Percentiles rank a stretch among this genome's conserved stretches.
phyloP scores from a whole-genome alignment of 1,140 invertebrate genomes.

The Drosophila dunni region DNA sequence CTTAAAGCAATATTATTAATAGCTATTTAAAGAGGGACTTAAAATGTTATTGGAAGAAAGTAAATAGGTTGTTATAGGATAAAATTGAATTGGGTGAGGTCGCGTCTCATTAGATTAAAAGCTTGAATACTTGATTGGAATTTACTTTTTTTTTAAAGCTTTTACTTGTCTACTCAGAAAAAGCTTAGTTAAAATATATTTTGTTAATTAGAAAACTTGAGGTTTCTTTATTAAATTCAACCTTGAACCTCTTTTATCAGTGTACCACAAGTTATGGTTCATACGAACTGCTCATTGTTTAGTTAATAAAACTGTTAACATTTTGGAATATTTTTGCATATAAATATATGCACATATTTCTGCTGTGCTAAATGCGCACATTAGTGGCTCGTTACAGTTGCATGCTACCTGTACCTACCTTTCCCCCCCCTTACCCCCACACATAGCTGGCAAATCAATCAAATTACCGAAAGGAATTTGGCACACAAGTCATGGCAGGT shows the following conservation, averaged over 20 bases:
- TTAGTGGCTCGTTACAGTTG: constrained; percentile 80
- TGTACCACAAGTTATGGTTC: too few species aligned
- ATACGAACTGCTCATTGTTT: constrained; percentile 9
- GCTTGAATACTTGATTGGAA: too few species aligned
- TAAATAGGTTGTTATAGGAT: too few species aligned
- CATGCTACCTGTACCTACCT: constrained; percentile 56
- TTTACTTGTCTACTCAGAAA: too few species aligned
- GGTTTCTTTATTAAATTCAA: too few species aligned
- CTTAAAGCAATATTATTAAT: constrained; percentile 53
- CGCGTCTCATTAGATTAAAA: too few species aligned
- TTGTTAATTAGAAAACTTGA: too few species aligned
- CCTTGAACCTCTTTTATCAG: too few species aligned
- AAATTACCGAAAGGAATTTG: constrained; percentile 71
- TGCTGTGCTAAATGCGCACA: constrained; percentile 72
- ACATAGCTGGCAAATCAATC: constrained; percentile 72
- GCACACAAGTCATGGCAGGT: constrained; percentile 36
- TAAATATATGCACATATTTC: constrained; percentile 33
- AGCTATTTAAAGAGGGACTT: constrained; percentile 39
- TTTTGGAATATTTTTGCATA: not conserved
- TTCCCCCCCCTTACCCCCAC: constrained; percentile 14
- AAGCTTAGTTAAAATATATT: too few species aligned
- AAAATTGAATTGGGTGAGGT: too few species aligned
- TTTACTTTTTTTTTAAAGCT: too few species aligned
- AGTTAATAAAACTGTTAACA: constrained; percentile 35
- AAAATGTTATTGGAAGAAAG: too few species aligned